These are phyloP conservation scores for Rhopalosiphum maidis DNA, from an alignment of 1,140 invertebrate genomes.

Conservation along the genomic window DNA sequence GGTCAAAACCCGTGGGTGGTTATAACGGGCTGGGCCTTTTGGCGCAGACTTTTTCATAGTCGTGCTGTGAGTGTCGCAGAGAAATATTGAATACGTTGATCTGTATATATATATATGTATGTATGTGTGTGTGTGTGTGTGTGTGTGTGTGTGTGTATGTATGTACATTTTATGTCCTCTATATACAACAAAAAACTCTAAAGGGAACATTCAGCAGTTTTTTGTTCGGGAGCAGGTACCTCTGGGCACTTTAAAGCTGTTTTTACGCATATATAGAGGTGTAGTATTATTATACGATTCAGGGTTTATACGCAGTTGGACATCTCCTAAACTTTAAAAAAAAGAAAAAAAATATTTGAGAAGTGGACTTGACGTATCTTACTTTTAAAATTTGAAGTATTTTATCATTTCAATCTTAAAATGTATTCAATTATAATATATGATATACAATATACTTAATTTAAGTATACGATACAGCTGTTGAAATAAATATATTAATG, in stretches of 20 bases:
- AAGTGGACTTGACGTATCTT: neutral
- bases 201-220: conserved; percentile 44
- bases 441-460: neutral
- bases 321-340: neutral
- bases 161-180: conserved; percentile 26
- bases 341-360: neutral
- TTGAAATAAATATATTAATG: neutral
- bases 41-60: conserved; percentile 57
- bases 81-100: conserved; percentile 48
- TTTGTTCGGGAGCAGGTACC: conserved; percentile 41
- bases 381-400: conserved; percentile 4
- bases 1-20: conserved; percentile 51
- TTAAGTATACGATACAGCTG: neutral
- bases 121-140: neutral
- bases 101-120: neutral
- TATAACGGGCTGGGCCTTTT: conserved; percentile 38
- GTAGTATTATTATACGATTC: conserved; percentile 24
- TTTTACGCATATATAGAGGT: neutral
- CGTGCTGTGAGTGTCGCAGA: conserved; percentile 55
- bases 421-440: neutral
- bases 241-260: conserved; percentile 26
- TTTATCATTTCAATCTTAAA: neutral
- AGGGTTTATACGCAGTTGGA: conserved; percentile 15
- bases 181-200: neutral
- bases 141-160: neutral